Conservation (phyloP, 2,888 invertebrate genomes). For the Deroplatys truncata region DNA sequence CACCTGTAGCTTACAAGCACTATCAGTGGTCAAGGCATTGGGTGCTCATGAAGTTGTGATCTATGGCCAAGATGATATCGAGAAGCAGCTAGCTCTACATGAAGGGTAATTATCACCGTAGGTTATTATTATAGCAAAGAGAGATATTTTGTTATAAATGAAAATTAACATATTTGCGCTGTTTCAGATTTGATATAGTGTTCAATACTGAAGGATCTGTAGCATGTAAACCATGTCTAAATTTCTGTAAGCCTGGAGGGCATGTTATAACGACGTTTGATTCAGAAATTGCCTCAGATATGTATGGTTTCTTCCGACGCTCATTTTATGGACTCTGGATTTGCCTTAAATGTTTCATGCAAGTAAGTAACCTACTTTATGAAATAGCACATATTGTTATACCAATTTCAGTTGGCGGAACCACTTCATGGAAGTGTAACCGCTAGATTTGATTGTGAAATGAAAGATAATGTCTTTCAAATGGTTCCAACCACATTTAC, state of each 20-base stretch:
- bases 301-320: slow-evolving; percentile 48
- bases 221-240: slow-evolving; percentile 41
- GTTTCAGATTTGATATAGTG: slow-evolving; percentile 47
- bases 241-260: slow-evolving; percentile 43
- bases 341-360: slow-evolving; percentile 43
- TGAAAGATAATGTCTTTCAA: too few species aligned
- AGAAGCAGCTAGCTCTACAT: slow-evolving; percentile 29
- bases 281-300: slow-evolving; percentile 49
- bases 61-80: slow-evolving; percentile 37
- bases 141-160: background rate
- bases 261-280: slow-evolving; percentile 50
- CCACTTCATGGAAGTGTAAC: too few species aligned
- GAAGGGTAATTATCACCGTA: slow-evolving; percentile 13
- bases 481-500: too few species aligned
- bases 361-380: slow-evolving; percentile 40
- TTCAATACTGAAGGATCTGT: slow-evolving; percentile 49
- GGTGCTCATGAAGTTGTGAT: slow-evolving; percentile 54
- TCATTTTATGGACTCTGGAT: slow-evolving; percentile 48
- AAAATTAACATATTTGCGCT: background rate
- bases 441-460: too few species aligned
- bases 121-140: background rate
- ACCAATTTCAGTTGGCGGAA: too few species aligned
- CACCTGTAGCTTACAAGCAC: slow-evolving; percentile 49
- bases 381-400: too few species aligned
- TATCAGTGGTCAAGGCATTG: slow-evolving; percentile 53